A percentile compares a stretch with the other conserved stretches of the same genome.
These are phyloP conservation scores for Pelodytes ibericus DNA, from an alignment of 2,797 vertebrate species.

Conservation along the genomic window DNA sequence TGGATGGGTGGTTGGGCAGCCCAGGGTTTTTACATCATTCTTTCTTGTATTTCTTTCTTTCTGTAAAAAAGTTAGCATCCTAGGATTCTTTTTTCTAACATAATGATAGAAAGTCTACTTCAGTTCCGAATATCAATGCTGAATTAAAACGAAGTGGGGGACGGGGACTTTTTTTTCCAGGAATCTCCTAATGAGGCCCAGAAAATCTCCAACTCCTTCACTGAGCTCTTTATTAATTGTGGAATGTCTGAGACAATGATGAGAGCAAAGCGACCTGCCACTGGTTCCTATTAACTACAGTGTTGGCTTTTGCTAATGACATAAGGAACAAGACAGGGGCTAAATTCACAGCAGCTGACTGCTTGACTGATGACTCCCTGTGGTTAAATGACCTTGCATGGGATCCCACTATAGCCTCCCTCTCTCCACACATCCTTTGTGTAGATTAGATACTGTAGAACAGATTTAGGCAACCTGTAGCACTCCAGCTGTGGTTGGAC, in stretches of 20 bases:
- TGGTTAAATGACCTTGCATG: slow-evolving; percentile 47
- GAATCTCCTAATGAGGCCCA: slow-evolving; percentile 47
- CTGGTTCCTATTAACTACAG: slow-evolving; percentile 47
- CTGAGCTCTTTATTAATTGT: slow-evolving; percentile 44
- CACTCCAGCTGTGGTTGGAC: background rate
- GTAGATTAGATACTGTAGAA: slow-evolving; percentile 40
- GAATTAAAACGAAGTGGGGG: background rate
- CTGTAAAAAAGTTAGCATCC: too few species aligned
- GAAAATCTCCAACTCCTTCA: slow-evolving; percentile 35
- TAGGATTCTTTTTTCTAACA: too few species aligned
- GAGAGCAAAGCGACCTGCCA: slow-evolving; percentile 35
- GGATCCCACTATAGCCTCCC: slow-evolving; percentile 10
- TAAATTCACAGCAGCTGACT: slow-evolving; percentile 50
- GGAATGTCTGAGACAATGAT: slow-evolving; percentile 53
- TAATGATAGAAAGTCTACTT: background rate
- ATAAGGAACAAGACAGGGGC: slow-evolving; percentile 41
- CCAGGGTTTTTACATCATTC: too few species aligned
- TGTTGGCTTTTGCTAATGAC: slow-evolving; percentile 48
- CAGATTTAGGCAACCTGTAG: background rate
- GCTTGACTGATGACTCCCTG: slow-evolving; percentile 52
- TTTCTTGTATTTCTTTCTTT: too few species aligned
- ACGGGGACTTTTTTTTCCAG: slow-evolving; percentile 6
- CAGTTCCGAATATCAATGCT: background rate
- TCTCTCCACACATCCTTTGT: slow-evolving; percentile 46
- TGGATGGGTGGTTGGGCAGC: too few species aligned